Base-by-base conservation (phyloP, 2,888 invertebrate species). In the Pharmacophagus antenor region DNA sequence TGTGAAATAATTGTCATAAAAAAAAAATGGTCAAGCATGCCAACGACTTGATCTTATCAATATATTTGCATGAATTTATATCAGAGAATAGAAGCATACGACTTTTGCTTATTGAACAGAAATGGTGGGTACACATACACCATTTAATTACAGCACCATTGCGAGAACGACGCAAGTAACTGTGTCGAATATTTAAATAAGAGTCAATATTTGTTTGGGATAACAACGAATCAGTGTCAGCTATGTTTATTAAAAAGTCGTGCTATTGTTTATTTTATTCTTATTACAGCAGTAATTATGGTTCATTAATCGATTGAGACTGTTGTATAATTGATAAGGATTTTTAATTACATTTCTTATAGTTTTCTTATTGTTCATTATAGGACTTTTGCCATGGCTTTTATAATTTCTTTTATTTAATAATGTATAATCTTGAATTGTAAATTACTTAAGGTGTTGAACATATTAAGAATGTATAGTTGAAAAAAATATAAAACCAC, bases 151-250 rank as follows among this genome's bases (percentile, higher is more conserved):
- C 31, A 23, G 44, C 25, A 7, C 50, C 64, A 62, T 62, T 56
- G 49, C 61, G 64, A 64, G 62, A 61, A 63, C 60, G 57, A 59
- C 61, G 62, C 66, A 64, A 67, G 56, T 62, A 67, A 53, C 65
- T 57, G 56, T 61, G 61, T 66, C 58, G 63, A 67, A 70, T 73
- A 69, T 69, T 70, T 67, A 68, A 74, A 76, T 70, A 59, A 68
- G 72, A 68, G 74, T 67, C 67, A 82, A 80, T 77, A 77, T 81
- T 82, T 77, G 73, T 71, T 76, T 69, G 65, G 79, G 77, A 76
- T 79, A 77, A 72, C 62, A 69, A 63, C 64, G 66, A 72, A 76
- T 77, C 74, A 67, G 69, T n/a, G n/a, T n/a, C n/a, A 71, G 67
- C 65, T 63, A 69, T 68, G 70, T 64, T 55, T 44, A 49, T 50